Conservation (phyloP, 2,888 invertebrate species). For the Pseudanteris insignis region DNA sequence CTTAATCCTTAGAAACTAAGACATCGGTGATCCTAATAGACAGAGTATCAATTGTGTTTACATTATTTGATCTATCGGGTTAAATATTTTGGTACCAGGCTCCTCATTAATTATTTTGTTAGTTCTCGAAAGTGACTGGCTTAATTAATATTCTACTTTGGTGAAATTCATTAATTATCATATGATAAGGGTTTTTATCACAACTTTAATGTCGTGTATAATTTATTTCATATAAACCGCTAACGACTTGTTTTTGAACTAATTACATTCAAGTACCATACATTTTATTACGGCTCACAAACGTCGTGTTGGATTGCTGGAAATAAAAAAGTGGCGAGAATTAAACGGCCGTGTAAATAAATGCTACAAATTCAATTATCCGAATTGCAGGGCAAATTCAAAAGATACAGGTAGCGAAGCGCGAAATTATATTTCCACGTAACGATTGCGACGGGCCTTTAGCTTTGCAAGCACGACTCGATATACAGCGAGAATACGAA, state of each 20-base stretch:
- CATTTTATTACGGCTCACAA: neutral
- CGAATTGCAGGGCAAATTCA: neutral
- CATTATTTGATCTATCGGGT: too few species aligned
- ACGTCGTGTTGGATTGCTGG: neutral
- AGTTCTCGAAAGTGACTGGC: neutral
- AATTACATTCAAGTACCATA: neutral
- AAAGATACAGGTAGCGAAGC: neutral
- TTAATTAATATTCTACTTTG: constrained; percentile 10
- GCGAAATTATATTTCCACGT: too few species aligned
- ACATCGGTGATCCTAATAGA: too few species aligned
- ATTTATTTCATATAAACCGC: constrained; percentile 8
- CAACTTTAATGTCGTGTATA: constrained; percentile 8
- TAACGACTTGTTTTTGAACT: constrained; percentile 4
- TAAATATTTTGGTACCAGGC: neutral
- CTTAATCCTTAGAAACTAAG: too few species aligned
- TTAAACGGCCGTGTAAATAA: neutral
- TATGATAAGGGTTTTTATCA: constrained; percentile 13
- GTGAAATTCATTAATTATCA: constrained; percentile 16
- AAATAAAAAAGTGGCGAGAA: neutral
- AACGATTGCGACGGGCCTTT: too few species aligned
- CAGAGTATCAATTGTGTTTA: too few species aligned
- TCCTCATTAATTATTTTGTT: constrained; percentile 6
- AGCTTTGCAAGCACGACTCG: too few species aligned
- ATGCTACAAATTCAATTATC: constrained; percentile 1
- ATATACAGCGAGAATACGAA: too few species aligned